Evolutionary conservation across 2,888 invertebrate species (phyloP).

Genomic region (Drosophila mimica): DNA sequence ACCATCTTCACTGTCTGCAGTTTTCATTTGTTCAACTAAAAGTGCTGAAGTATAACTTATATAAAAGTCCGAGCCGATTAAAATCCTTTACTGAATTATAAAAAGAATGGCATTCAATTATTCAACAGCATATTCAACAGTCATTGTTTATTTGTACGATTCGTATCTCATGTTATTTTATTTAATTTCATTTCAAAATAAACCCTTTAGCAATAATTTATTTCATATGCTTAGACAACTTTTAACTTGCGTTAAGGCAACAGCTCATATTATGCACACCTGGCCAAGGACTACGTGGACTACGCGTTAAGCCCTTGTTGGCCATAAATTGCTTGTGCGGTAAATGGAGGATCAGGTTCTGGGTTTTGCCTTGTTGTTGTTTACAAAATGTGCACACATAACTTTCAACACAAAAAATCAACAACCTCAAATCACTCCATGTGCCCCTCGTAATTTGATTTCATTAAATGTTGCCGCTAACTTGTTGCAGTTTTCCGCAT

Average conservation of each 20-base stretch:
- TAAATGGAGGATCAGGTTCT: conserved; percentile 56
- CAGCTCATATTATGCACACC: conserved; percentile 1
- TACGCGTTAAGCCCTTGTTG: conserved; percentile 21
- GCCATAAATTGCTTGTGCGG: conserved; percentile 61
- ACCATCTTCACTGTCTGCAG: conserved; percentile 3
- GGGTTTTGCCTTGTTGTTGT: conserved; percentile 52
- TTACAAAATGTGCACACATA: conserved; percentile 62
- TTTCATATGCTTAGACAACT: neutral
- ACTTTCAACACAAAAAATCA: conserved; percentile 24
- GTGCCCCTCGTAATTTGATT: conserved; percentile 45
- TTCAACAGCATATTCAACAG: neutral
- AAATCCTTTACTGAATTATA: neutral
- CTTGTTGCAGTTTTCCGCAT: conserved; percentile 69
- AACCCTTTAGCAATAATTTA: conserved; percentile 11
- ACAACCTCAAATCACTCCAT: neutral
- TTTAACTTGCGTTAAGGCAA: neutral
- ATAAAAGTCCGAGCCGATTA: neutral
- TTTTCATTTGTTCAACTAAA: conserved; percentile 14
- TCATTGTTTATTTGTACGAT: neutral
- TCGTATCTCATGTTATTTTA: conserved; percentile 1
- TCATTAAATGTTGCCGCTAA: conserved; percentile 54
- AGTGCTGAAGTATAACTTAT: neutral
- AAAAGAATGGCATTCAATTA: neutral
- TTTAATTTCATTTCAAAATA: conserved; percentile 10
- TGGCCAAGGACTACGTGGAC: conserved; percentile 14